Evolutionary conservation across 2,113 vertebrate genomes (phyloP).

Genomic region (Murina feae): DNA sequence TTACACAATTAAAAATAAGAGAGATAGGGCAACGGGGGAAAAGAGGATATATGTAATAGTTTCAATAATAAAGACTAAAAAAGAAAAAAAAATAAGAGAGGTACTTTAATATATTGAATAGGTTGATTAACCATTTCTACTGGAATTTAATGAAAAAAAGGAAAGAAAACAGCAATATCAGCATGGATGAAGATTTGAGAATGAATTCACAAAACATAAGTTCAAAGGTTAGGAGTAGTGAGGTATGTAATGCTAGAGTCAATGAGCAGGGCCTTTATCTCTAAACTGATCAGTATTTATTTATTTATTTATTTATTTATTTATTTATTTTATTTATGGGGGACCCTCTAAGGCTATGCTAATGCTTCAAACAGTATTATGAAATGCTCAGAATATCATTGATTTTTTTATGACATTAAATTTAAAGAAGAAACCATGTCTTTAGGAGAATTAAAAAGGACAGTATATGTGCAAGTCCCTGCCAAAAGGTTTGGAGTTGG

Average conservation of each 20-base stretch:
- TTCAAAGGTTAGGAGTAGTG: background rate
- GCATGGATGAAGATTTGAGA: background rate
- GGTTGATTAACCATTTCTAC: constrained; percentile 33
- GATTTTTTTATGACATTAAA: background rate
- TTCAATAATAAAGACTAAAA: too few species aligned
- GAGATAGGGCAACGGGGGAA: too few species aligned
- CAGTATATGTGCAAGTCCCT: background rate
- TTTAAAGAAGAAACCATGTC: background rate
- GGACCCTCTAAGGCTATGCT: background rate
- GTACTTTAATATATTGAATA: background rate
- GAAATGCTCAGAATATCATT: background rate
- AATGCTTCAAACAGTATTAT: background rate
- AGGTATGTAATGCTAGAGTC: background rate
- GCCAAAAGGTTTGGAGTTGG: background rate
- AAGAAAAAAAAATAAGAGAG: too few species aligned
- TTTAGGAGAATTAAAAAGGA: background rate
- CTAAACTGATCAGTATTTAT: background rate
- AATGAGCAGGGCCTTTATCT: background rate
- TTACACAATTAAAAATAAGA: background rate
- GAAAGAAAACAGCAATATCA: constrained; percentile 44
- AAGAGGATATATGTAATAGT: too few species aligned
- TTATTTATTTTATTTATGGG: background rate
- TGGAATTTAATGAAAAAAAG: constrained; percentile 12
- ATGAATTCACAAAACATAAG: background rate
- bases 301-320: background rate